Base-by-base conservation (phyloP, 1,140 invertebrate genomes). In the Pygmarrhopalites habei region DNA sequence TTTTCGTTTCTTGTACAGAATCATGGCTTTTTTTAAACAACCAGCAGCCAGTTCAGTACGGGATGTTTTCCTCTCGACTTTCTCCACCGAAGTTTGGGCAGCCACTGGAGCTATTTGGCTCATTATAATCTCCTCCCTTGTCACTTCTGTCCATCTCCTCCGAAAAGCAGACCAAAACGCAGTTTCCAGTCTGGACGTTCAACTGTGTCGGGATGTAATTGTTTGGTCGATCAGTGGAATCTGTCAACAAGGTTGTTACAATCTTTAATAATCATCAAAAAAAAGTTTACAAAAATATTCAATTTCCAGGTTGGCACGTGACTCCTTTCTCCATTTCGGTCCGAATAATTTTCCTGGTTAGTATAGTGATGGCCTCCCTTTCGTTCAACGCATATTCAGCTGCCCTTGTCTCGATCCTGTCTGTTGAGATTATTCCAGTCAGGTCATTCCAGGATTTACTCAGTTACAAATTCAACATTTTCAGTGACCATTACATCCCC, bases 161-260 rank as follows among this genome's bases (percentile, higher is more conserved):
- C 10, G n/a, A 60, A 10, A 3, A 35, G n/a, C 15, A 26, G 35
- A 61, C 21, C 21, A 4, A 35, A 14, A 14, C 7, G 23, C 5
- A n/a, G 2, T 2, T 10, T 14, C n/a, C n/a, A 32, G 29, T 19
- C 10, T 64, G 19, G 19, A 64, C 21, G 15, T 35, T 19, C 28
- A 47, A 19, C 7, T 67, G 5, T 25, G 39, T 15, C n/a, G 62
- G 15, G 64, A 69, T 12, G 52, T 25, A 28, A 2, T 60, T 0
- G 21, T 69, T 21, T 62, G 64, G 64, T 57, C 59, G 4, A 12
- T 47, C 10, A 52, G 64, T 4, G 35, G 46, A 15, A 35, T 63
- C 15, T 63, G 64, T 44, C 67, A 66, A 55, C 64, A 69, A 63
- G 61, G 65, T n/a, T n/a, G n/a, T n/a, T n/a, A n/a, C n/a, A n/a